These are phyloP conservation scores for Mesorhabditis belari DNA, from an alignment of 2,888 invertebrate species.

Conservation along the genomic window DNA sequence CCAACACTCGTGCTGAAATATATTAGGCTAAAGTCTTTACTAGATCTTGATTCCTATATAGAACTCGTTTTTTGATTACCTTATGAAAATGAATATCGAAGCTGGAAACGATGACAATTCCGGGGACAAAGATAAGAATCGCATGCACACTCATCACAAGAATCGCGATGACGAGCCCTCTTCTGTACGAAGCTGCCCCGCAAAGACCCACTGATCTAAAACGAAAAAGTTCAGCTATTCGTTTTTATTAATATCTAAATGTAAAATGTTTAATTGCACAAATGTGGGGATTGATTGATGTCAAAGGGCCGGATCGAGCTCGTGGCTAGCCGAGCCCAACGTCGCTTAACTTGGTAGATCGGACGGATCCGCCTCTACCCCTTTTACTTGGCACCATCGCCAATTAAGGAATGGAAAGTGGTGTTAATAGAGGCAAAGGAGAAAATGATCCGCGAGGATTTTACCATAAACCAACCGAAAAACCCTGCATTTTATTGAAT, in stretches of 20 bases:
- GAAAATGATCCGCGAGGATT: too few species aligned
- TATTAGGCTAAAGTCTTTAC: background rate
- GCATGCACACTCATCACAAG: constrained; percentile 46
- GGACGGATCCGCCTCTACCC: too few species aligned
- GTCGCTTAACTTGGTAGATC: too few species aligned
- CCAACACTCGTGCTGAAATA: constrained; percentile 41
- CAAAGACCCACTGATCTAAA: constrained; percentile 42
- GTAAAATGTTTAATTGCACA: background rate
- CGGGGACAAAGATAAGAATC: constrained; percentile 41
- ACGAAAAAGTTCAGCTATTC: background rate
- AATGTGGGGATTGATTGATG: too few species aligned
- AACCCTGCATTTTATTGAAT: too few species aligned
- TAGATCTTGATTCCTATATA: background rate
- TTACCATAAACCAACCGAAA: too few species aligned
- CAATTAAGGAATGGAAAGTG: too few species aligned
- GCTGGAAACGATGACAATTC: constrained; percentile 39
- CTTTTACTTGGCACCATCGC: too few species aligned
- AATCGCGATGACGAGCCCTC: constrained; percentile 43
- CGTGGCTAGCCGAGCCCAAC: too few species aligned
- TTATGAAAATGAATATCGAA: constrained; percentile 50
- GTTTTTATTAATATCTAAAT: background rate
- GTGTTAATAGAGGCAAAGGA: too few species aligned
- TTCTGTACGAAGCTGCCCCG: constrained; percentile 41
- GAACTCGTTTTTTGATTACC: constrained; percentile 17
- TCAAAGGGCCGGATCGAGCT: too few species aligned